Percentiles rank a stretch among this genome's conserved stretches.
These are phyloP conservation scores for Manis crassicaudata DNA, from an alignment of 2,797 vertebrate species.

Conservation along the genomic window DNA sequence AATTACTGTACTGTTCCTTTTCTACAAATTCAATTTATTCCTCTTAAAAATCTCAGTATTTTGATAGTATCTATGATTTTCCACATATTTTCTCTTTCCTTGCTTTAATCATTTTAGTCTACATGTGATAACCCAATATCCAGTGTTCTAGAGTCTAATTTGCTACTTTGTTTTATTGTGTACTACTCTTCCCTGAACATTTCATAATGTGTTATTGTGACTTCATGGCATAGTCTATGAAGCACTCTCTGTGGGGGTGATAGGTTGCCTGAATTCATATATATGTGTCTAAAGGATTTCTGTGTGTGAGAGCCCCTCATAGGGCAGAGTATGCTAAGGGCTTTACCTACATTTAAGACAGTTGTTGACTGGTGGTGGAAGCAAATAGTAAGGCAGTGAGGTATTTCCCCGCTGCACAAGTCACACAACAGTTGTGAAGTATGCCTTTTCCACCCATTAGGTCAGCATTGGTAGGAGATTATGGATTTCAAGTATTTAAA, in stretches of 20 bases:
- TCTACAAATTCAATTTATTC: not conserved
- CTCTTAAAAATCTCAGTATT: not conserved
- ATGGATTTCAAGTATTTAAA: not conserved
- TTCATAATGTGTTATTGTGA: not conserved
- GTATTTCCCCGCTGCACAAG: not conserved
- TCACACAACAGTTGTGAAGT: not conserved
- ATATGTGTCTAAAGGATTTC: not conserved
- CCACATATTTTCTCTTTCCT: not conserved
- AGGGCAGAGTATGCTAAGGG: not conserved
- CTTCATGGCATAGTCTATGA: not conserved
- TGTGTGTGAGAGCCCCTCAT: not conserved
- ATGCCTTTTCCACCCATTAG: not conserved
- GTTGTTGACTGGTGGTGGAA: not conserved
- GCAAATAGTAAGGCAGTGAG: not conserved
- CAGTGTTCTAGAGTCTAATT: not conserved
- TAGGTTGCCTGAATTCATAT: not conserved
- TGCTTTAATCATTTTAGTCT: not conserved
- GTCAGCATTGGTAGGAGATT: not conserved
- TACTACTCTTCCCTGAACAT: not conserved
- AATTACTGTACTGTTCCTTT: not conserved
- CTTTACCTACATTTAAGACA: not conserved
- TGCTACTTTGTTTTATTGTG: not conserved
- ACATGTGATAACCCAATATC: not conserved
- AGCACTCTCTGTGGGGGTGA: not conserved
- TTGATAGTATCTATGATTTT: not conserved